phyloP scores from a whole-genome alignment of 2,113 vertebrate genomes.

The Aleadryas rufinucha region DNA sequence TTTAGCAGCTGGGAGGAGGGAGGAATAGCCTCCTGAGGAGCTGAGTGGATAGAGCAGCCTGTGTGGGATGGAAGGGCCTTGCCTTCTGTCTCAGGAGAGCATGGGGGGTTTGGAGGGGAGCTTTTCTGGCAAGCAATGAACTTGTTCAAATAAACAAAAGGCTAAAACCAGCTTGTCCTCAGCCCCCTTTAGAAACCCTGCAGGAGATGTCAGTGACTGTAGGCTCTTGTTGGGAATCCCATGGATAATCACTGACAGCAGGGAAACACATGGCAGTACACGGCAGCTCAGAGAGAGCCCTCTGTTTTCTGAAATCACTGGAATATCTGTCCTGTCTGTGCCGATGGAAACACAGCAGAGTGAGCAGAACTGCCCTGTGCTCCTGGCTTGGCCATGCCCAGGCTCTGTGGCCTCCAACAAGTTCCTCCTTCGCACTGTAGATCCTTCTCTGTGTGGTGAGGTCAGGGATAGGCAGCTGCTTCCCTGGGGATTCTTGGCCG shows the following conservation, averaged over 20 bases:
- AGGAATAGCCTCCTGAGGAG: not conserved
- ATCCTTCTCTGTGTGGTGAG: not conserved
- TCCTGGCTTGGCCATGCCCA: not conserved
- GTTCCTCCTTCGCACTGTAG: not conserved
- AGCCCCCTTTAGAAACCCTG: not conserved
- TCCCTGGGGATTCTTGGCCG: not conserved
- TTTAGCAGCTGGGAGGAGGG: not conserved
- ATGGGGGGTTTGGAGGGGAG: not conserved
- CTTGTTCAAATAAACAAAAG: constrained; percentile 24
- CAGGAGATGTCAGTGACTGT: not conserved
- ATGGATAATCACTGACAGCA: not conserved
- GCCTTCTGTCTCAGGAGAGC: not conserved
- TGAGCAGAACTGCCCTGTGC: not conserved
- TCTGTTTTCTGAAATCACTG: not conserved
- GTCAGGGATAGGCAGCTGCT: not conserved
- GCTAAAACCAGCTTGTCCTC: not conserved
- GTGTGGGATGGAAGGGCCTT: not conserved
- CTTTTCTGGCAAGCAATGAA: not conserved
- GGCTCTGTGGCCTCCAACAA: not conserved
- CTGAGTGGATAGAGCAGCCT: not conserved
- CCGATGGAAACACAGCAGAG: not conserved
- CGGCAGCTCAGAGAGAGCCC: not conserved
- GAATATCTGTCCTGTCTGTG: not conserved
- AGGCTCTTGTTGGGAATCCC: constrained; percentile 17
- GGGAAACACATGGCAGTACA: not conserved